Percentiles rank a stretch among this genome's conserved stretches.
phyloP scores from a whole-genome alignment of 2,797 vertebrate species.

The Rhynchonycteris naso region DNA sequence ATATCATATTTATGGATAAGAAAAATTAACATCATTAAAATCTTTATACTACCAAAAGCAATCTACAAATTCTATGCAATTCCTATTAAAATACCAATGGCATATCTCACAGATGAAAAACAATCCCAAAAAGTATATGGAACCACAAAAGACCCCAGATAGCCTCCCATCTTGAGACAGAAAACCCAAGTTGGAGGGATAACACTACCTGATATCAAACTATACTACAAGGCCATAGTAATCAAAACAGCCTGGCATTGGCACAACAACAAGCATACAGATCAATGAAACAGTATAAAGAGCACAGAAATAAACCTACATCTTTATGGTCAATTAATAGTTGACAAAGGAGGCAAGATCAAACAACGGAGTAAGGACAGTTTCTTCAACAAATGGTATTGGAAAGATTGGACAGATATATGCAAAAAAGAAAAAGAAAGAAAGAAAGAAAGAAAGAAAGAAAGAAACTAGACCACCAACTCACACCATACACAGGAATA shows the following conservation, averaged over 20 bases:
- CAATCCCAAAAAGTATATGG: background rate
- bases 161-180: background rate
- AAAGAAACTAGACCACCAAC: background rate
- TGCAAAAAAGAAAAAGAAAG: background rate
- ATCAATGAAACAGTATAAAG: background rate
- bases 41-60: background rate
- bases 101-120: background rate
- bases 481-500: background rate
- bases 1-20: background rate
- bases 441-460: no score
- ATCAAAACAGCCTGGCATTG: background rate
- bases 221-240: background rate
- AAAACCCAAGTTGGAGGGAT: background rate
- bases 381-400: background rate
- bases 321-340: background rate
- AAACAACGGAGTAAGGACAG: background rate
- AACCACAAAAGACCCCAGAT: background rate
- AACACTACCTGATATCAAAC: background rate
- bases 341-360: background rate
- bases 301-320: background rate
- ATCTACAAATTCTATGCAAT: background rate
- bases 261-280: background rate
- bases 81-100: background rate
- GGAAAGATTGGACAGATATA: background rate
- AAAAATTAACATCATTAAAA: background rate